These are phyloP conservation scores for Ametastegia equiseti DNA, from an alignment of 2,888 invertebrate species.

Conservation along the genomic window DNA sequence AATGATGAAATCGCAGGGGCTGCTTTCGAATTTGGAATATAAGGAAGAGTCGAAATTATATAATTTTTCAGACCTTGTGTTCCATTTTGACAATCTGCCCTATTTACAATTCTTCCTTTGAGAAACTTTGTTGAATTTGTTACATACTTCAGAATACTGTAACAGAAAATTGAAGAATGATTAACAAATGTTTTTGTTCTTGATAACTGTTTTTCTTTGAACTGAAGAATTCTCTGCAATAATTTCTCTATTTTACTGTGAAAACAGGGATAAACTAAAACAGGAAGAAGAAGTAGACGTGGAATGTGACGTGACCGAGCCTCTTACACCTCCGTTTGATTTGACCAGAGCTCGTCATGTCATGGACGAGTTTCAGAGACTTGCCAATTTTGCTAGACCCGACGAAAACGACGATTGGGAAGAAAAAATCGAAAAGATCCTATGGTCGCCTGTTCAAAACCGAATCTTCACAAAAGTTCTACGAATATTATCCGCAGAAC, in stretches of 20 bases:
- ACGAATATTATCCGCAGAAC: conserved; percentile 83
- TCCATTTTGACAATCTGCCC: too few relatives aligned
- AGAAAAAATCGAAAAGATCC: conserved; percentile 79
- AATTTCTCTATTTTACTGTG: not conserved
- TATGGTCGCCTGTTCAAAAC: conserved; percentile 83
- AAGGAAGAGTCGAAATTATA: too few relatives aligned
- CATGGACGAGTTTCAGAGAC: conserved; percentile 86
- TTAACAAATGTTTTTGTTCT: conserved; percentile 61
- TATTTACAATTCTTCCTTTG: not conserved
- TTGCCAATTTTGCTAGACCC: conserved; percentile 80
- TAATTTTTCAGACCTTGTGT: too few relatives aligned
- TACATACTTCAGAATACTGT: conserved; percentile 49
- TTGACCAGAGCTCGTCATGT: conserved; percentile 78
- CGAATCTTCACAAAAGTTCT: conserved; percentile 83
- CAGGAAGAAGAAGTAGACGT: conserved; percentile 75
- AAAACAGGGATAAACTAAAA: conserved; percentile 58
- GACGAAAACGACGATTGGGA: conserved; percentile 84
- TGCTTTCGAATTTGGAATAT: too few relatives aligned
- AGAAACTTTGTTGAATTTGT: conserved; percentile 36
- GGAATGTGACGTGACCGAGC: conserved; percentile 71
- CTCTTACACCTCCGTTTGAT: conserved; percentile 79
- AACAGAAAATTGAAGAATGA: conserved; percentile 59
- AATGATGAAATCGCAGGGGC: not conserved
- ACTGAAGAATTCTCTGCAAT: not conserved
- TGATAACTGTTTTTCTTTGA: conserved; percentile 26